phyloP scores from a whole-genome alignment of 2,888 invertebrate species.

The Apantesis nais region DNA sequence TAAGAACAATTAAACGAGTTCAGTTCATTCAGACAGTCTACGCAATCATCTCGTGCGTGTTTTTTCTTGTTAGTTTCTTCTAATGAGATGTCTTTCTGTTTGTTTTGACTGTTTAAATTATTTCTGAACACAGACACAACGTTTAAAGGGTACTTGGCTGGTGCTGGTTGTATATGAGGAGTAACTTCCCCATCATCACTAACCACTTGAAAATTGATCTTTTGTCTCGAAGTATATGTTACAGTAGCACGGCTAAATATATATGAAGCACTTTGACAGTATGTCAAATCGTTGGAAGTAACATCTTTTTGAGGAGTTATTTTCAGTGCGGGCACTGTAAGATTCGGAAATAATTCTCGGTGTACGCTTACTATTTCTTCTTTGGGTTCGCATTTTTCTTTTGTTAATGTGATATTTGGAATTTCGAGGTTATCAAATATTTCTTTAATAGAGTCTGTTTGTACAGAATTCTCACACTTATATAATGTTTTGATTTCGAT shows the following conservation, averaged over 20 bases:
- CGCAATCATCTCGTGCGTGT: constrained; percentile 40
- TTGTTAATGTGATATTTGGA: constrained; percentile 76
- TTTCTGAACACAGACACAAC: constrained; percentile 74
- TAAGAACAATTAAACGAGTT: constrained; percentile 66
- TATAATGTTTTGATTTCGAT: constrained; percentile 47
- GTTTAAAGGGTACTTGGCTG: constrained; percentile 70
- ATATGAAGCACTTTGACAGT: constrained; percentile 63
- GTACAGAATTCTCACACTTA: constrained; percentile 49
- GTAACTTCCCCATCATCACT: constrained; percentile 58
- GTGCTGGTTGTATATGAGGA: constrained; percentile 60
- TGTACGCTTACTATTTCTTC: constrained; percentile 54
- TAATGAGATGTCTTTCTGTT: constrained; percentile 30
- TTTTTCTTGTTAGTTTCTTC: constrained; percentile 45
- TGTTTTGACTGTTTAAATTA: constrained; percentile 54
- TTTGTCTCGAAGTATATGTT: constrained; percentile 75
- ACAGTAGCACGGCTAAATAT: constrained; percentile 73
- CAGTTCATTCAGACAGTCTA: constrained; percentile 57
- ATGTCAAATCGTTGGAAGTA: constrained; percentile 49
- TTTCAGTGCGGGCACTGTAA: constrained; percentile 55
- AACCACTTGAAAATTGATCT: constrained; percentile 75
- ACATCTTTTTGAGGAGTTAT: constrained; percentile 50
- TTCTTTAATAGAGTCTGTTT: constrained; percentile 55
- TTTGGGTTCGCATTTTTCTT: constrained; percentile 66
- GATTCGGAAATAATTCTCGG: constrained; percentile 62
- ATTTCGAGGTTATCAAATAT: constrained; percentile 74